These are phyloP conservation scores for Sitophilus oryzae DNA, from an alignment of 1,140 invertebrate species.

Conservation along the genomic window DNA sequence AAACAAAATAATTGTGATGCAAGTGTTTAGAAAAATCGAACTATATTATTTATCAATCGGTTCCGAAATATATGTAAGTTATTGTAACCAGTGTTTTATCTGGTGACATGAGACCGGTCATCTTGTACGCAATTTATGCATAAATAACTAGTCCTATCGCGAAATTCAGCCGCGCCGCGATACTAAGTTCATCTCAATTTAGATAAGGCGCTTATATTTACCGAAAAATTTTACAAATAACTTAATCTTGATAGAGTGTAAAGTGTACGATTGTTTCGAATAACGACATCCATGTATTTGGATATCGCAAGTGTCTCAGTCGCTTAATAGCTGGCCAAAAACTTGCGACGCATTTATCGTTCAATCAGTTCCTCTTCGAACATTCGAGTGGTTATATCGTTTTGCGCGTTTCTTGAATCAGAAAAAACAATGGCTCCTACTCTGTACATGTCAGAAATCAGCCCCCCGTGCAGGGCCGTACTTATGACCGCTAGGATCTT, in stretches of 20 bases:
- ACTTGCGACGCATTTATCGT: not conserved
- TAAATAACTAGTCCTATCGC: not conserved
- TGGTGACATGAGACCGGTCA: not conserved
- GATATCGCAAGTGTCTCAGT: no score
- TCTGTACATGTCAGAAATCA: conserved; percentile 43
- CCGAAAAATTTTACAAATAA: not conserved
- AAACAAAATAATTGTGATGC: no score
- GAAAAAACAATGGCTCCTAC: conserved; percentile 20
- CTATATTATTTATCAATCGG: no score
- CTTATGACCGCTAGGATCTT: conserved; percentile 55
- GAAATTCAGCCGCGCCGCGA: not conserved
- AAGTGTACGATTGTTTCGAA: not conserved
- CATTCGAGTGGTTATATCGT: no score
- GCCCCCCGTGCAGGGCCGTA: conserved; percentile 48
- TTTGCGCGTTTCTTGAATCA: no score
- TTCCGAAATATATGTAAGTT: no score
- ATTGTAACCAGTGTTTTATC: no score
- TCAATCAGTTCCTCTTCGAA: no score
- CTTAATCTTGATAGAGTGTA: not conserved
- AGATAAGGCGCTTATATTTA: not conserved
- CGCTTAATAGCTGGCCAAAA: conserved; percentile 10
- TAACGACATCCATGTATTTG: no score
- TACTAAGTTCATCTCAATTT: not conserved
- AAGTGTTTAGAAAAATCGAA: no score
- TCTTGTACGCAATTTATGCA: not conserved